Base-by-base conservation (phyloP, 1,140 invertebrate species). In the Andricus grossulariae region DNA sequence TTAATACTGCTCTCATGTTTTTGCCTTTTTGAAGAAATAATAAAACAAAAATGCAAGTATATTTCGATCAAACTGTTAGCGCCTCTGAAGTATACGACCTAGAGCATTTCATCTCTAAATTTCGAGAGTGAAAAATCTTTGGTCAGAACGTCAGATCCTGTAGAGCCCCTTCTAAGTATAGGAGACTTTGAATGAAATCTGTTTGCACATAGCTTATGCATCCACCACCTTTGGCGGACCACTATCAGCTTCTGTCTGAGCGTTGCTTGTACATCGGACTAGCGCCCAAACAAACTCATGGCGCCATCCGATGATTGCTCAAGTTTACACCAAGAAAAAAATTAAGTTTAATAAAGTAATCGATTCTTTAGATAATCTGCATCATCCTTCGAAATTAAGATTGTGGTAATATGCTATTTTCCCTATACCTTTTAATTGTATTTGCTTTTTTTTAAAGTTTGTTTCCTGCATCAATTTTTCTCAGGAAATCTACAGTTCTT, bases 161-260 rank as follows among this genome's bases (percentile, higher is more conserved):
- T 66, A 66, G 39, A 66, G 60, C 15, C 11, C 52, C n/a, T 16
- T 39, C 25, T 5, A 1, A 39, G 25, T 45, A 39, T 13, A 70
- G 49, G 51, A 39, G 52, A 77, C 75, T 77, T 79, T 83, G 77
- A 86, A 84, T 84, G 76, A 84, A 82, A 82, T 80, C 80, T 86
- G 83, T 88, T 88, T 85, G 85, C 84, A 83, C 82, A 76, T 76
- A 83, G 86, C 84, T 88, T 87, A 86, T 75, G 79, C 81, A 78
- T 80, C 82, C 80, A 79, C 82, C 79, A 83, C 83, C 80, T 85
- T 87, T 74, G 80, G 76, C 57, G 79, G 79, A 82, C 81, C 83
- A 78, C 79, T 82, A 84, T 81, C 84, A 83, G 82, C 80, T 82
- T 83, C 78, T 77, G 81, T 80, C 78, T 74, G 77, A 80, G 78